Evolutionary conservation across 2,113 vertebrate species (phyloP).

Genomic region (Rhinogobius similis): DNA sequence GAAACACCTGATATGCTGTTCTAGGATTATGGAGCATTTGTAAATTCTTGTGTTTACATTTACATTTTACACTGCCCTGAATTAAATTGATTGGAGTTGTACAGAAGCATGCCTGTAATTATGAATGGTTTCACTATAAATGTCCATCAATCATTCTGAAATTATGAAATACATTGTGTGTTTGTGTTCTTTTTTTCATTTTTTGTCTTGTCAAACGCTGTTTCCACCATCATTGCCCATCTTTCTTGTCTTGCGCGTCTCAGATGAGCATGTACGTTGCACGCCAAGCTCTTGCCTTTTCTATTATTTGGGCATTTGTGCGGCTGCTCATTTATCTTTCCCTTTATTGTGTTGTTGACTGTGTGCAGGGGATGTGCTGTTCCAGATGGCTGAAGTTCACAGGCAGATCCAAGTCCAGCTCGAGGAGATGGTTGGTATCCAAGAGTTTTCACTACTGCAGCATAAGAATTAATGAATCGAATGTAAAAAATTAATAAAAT

Average conservation of each 20-base stretch:
- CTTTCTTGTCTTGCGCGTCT: constrained; percentile 33
- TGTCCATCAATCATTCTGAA: neutral
- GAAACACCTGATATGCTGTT: too few relatives aligned
- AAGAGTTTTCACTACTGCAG: constrained; percentile 8
- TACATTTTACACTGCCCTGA: neutral
- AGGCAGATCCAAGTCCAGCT: constrained; percentile 98
- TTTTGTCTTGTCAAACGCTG: neutral
- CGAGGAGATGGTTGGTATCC: constrained; percentile 93
- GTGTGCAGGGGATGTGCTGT: constrained; percentile 92
- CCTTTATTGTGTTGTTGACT: constrained; percentile 43
- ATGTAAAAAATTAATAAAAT: neutral
- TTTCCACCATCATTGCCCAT: constrained; percentile 5
- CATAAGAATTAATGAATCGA: neutral
- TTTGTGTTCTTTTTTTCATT: constrained; percentile 10
- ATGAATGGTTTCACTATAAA: neutral
- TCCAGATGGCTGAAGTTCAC: constrained; percentile 99
- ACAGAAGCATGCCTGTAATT: neutral
- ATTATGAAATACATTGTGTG: neutral
- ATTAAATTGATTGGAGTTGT: neutral
- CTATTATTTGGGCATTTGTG: neutral
- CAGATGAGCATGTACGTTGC: constrained; percentile 69
- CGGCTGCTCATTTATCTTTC: constrained; percentile 7
- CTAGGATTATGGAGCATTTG: too few relatives aligned
- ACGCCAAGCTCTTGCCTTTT: constrained; percentile 39
- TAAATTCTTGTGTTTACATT: neutral